Evolutionary conservation across 2,888 invertebrate species (phyloP).

Genomic region (Heteromurus nitidus): DNA sequence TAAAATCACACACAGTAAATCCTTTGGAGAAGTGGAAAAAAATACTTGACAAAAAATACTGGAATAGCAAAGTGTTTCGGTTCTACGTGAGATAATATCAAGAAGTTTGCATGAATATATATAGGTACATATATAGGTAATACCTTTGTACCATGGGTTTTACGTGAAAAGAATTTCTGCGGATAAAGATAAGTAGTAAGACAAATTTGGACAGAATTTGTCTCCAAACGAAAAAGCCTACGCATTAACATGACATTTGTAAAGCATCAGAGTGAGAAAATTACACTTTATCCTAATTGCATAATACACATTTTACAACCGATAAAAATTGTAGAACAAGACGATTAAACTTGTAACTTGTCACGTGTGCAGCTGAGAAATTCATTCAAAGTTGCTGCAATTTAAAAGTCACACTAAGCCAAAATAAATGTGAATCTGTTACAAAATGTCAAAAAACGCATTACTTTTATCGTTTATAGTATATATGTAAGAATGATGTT

Average conservation of each 20-base stretch:
- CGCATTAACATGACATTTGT: no score
- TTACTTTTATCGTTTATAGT: neutral
- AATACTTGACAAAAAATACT: neutral
- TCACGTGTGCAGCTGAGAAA: neutral
- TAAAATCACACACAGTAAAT: slow-evolving; percentile 14
- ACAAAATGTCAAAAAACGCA: slow-evolving; percentile 16
- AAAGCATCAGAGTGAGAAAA: slow-evolving; percentile 5
- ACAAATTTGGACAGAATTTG: no score
- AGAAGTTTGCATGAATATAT: no score
- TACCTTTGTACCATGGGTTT: no score
- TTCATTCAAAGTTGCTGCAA: slow-evolving; percentile 1
- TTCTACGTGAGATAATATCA: no score
- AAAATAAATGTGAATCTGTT: neutral
- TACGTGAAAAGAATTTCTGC: no score
- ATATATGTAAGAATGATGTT: neutral
- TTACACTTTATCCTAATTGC: neutral
- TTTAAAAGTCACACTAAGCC: slow-evolving; percentile 3
- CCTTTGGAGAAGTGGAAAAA: neutral
- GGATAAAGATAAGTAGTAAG: no score
- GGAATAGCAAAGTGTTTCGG: no score
- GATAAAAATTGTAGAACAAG: neutral
- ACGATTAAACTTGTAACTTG: neutral
- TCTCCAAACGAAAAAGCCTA: no score
- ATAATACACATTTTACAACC: neutral
- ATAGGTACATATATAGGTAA: no score